Conservation (phyloP, 2,797 vertebrate genomes). For the Echiichthys vipera region DNA sequence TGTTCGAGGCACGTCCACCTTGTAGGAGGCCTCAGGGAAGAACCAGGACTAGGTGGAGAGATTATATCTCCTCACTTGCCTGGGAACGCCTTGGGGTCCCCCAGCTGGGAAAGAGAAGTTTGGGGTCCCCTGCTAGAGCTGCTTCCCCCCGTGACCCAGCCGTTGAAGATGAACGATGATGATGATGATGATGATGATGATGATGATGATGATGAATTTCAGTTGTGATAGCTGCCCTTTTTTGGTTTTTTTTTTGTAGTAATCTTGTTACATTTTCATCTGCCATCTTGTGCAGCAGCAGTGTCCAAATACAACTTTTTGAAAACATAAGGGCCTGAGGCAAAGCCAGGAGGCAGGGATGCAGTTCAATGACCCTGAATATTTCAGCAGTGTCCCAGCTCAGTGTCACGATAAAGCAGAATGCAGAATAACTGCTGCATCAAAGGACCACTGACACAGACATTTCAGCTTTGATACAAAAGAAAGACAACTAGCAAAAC, state of each 20-base stretch:
- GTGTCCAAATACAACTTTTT: constrained; percentile 27
- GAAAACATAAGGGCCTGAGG: constrained; percentile 21
- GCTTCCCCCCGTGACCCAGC: no score
- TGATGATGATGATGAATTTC: no score
- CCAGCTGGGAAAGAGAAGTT: no score
- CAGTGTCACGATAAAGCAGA: constrained; percentile 31
- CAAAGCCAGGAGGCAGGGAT: constrained; percentile 16
- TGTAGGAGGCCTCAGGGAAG: no score
- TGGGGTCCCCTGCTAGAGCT: no score
- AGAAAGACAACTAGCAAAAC: neutral
- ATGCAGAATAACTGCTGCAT: constrained; percentile 17
- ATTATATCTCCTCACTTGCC: no score
- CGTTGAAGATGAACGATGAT: no score
- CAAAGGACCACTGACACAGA: constrained; percentile 12
- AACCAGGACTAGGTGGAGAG: no score
- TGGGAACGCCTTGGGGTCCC: no score
- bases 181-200: no score
- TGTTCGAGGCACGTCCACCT: no score
- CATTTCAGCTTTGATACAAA: constrained; percentile 16
- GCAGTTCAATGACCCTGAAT: constrained; percentile 42
- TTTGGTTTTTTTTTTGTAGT: neutral
- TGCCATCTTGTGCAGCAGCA: neutral
- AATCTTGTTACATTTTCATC: constrained; percentile 6
- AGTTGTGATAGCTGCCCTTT: neutral
- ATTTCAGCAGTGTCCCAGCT: constrained; percentile 51